A percentile compares a stretch with the other conserved stretches of the same genome.
Evolutionary conservation across 1,140 invertebrate species (phyloP).

Genomic region (Harpegnathos saltator): DNA sequence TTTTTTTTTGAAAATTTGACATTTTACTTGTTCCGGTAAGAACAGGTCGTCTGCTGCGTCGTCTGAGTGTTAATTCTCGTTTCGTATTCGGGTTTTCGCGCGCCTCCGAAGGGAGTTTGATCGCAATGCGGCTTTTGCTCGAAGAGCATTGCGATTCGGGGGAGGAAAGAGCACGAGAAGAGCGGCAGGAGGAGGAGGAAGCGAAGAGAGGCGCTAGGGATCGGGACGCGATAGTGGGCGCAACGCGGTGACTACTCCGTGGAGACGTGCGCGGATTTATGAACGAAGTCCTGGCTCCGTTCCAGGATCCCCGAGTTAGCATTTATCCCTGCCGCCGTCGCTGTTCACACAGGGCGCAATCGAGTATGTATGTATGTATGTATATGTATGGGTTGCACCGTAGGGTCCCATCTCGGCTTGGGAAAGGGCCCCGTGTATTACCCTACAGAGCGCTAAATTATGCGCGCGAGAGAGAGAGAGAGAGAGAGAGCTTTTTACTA

Average conservation of each 20-base stretch:
- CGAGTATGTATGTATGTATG: slow-evolving; percentile 65
- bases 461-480: slow-evolving; percentile 78
- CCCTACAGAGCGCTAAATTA: slow-evolving; percentile 83
- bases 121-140: slow-evolving; percentile 44
- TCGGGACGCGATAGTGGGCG: slow-evolving; percentile 75
- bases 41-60: too few species aligned
- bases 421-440: slow-evolving; percentile 74
- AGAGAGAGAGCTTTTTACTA: slow-evolving; percentile 80
- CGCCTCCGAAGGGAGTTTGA: slow-evolving; percentile 45
- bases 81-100: too few species aligned
- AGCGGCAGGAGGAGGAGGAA: too few species aligned
- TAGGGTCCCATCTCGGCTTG: slow-evolving; percentile 10
- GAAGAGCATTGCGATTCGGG: slow-evolving; percentile 15
- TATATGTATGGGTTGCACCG: slow-evolving; percentile 45
- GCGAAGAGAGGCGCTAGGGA: slow-evolving; percentile 54
- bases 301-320: slow-evolving; percentile 81
- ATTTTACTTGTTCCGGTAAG: too few species aligned
- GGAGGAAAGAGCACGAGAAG: background rate
- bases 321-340: slow-evolving; percentile 77
- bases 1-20: too few species aligned
- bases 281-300: slow-evolving; percentile 80
- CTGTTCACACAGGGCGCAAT: slow-evolving; percentile 76
- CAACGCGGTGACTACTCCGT: slow-evolving; percentile 74
- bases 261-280: slow-evolving; percentile 83
- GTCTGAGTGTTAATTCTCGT: too few species aligned